phyloP scores from a whole-genome alignment of 2,797 vertebrate species.

The Ptychobarbus kaznakovi region DNA sequence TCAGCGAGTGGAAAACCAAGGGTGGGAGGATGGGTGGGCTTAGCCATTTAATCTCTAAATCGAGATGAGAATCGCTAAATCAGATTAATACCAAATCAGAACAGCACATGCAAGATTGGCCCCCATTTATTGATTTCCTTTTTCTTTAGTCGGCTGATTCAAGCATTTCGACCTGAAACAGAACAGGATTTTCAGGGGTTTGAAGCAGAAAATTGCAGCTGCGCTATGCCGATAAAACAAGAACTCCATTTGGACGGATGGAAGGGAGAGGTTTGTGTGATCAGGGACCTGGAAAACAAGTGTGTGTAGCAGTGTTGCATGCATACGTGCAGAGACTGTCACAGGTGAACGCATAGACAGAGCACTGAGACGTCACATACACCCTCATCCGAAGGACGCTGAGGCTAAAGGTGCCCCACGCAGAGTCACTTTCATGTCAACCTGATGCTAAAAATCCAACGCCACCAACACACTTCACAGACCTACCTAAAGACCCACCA shows the following conservation, averaged over 20 bases:
- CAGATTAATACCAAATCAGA: slow-evolving; percentile 74
- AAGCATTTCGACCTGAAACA: slow-evolving; percentile 67
- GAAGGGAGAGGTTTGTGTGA: background rate
- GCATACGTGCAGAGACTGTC: background rate
- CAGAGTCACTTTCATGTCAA: slow-evolving; percentile 29
- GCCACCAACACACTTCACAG: slow-evolving; percentile 13
- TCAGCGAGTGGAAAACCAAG: slow-evolving; percentile 50
- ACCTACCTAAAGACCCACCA: slow-evolving; percentile 29
- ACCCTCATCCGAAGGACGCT: background rate
- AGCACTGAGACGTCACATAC: background rate
- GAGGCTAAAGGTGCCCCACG: background rate
- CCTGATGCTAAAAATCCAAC: slow-evolving; percentile 3
- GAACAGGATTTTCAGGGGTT: slow-evolving; percentile 71
- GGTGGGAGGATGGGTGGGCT: slow-evolving; percentile 62
- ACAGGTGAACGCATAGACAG: slow-evolving; percentile 16
- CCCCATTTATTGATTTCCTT: slow-evolving; percentile 75
- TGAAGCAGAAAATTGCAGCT: slow-evolving; percentile 68
- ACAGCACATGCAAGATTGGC: slow-evolving; percentile 66
- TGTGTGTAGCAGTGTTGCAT: slow-evolving; percentile 11
- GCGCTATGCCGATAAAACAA: slow-evolving; percentile 66
- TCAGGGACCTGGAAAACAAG: slow-evolving; percentile 30
- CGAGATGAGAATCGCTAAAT: slow-evolving; percentile 66
- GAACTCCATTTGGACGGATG: slow-evolving; percentile 55
- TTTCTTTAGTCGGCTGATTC: slow-evolving; percentile 66
- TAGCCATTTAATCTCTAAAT: slow-evolving; percentile 73